Percentiles rank a stretch among this genome's conserved stretches.
phyloP scores from a whole-genome alignment of 2,888 invertebrate species.

The Amblyjoppa proteus region DNA sequence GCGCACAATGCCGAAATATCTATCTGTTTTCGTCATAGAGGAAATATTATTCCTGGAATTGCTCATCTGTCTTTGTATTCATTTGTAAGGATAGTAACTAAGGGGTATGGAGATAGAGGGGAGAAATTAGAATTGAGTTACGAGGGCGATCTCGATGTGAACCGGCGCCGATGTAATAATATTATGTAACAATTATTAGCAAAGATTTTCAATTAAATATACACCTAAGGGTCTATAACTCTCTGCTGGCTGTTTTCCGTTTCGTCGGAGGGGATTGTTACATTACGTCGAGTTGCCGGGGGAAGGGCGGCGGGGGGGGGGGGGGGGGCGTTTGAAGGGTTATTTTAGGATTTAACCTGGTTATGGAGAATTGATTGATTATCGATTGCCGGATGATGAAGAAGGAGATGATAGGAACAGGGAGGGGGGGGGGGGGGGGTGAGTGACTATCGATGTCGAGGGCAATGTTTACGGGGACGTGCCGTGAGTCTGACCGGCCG shows the following conservation, averaged over 20 bases:
- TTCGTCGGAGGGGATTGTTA: not conserved
- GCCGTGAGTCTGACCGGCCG: not conserved
- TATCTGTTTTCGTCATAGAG: not conserved
- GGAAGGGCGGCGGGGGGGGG: not conserved
- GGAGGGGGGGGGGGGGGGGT: not conserved
- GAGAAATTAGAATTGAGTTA: not conserved
- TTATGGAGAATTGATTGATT: conserved; percentile 48
- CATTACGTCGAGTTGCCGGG: not conserved
- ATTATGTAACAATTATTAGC: conserved; percentile 4
- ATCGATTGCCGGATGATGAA: conserved; percentile 49
- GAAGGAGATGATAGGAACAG: not conserved
- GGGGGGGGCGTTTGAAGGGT: not conserved
- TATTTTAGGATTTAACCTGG: conserved; percentile 29
- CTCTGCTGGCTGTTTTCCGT: not conserved
- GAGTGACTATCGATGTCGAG: conserved; percentile 52
- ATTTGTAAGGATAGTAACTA: not conserved
- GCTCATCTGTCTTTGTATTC: not conserved
- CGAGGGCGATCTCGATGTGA: not conserved
- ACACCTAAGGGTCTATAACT: not conserved
- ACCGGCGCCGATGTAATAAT: not conserved
- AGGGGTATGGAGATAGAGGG: not conserved
- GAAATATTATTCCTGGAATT: not conserved
- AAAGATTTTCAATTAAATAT: conserved; percentile 1
- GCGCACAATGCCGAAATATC: not conserved
- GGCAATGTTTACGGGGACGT: conserved; percentile 43